Evolutionary conservation across 2,113 vertebrate species (phyloP).

Genomic region (Glaucidium brasilianum): DNA sequence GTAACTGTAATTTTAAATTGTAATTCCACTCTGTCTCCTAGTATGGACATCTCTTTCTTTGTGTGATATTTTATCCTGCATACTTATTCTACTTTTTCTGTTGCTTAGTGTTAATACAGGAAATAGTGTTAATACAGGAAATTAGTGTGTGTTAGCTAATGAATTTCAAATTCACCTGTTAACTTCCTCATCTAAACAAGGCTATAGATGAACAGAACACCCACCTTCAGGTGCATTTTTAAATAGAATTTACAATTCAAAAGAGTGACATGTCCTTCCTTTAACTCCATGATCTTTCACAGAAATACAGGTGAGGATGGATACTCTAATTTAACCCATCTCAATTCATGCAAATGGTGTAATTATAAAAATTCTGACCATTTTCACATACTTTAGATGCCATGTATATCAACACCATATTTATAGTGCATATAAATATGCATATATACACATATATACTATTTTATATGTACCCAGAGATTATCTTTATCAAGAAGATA

Average conservation of each 20-base stretch:
- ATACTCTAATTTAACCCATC: background rate
- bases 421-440: background rate
- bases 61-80: background rate
- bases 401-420: background rate
- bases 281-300: background rate
- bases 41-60: background rate
- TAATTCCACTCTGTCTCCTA: background rate
- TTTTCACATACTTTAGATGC: background rate
- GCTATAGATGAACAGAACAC: background rate
- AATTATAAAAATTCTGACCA: background rate
- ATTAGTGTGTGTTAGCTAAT: constrained; percentile 24
- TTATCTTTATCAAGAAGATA: background rate
- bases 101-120: background rate
- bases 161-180: constrained; percentile 44
- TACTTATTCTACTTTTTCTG: background rate
- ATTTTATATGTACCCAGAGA: background rate
- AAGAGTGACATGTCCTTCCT: background rate
- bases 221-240: background rate
- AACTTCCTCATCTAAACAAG: constrained; percentile 35
- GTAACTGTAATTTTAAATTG: background rate
- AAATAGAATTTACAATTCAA: background rate
- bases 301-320: background rate
- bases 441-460: no score
- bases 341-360: background rate
- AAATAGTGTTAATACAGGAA: constrained; percentile 38